Evolutionary conservation across 1,140 invertebrate genomes (phyloP).

Genomic region (Drosophila nannoptera): DNA sequence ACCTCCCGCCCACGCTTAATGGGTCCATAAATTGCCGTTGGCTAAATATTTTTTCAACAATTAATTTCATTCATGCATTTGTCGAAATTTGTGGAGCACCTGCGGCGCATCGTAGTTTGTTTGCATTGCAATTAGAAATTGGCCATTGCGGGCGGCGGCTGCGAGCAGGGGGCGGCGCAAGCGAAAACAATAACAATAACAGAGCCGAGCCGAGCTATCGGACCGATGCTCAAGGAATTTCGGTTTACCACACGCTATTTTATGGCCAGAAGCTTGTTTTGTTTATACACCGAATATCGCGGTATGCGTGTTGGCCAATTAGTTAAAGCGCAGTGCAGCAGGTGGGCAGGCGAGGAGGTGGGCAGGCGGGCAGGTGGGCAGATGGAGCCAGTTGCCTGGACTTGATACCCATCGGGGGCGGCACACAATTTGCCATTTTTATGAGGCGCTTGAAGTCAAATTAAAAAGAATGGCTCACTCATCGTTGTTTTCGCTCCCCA

Average conservation of each 20-base stretch:
- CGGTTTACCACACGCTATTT: slow-evolving; percentile 65
- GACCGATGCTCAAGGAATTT: slow-evolving; percentile 34
- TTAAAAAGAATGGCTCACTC: slow-evolving; percentile 41
- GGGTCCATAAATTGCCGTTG: slow-evolving; percentile 51
- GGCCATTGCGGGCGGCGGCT: background rate
- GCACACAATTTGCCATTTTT: slow-evolving; percentile 76
- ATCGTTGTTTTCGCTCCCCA: slow-evolving; percentile 15
- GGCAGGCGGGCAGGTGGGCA: background rate
- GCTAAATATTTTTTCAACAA: slow-evolving; percentile 68
- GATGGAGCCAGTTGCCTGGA: slow-evolving; percentile 21
- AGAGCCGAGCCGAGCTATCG: slow-evolving; percentile 1
- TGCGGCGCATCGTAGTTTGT: slow-evolving; percentile 65
- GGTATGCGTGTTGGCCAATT: slow-evolving; percentile 65
- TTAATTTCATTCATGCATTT: slow-evolving; percentile 67
- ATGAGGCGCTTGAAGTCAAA: slow-evolving; percentile 68
- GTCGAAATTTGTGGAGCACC: slow-evolving; percentile 49
- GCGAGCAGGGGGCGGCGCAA: too few relatives aligned
- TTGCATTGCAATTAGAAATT: slow-evolving; percentile 74
- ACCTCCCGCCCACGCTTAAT: slow-evolving; percentile 1
- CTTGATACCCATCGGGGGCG: slow-evolving; percentile 62
- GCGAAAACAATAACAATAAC: too few relatives aligned
- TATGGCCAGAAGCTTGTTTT: slow-evolving; percentile 58
- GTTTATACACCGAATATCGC: slow-evolving; percentile 69
- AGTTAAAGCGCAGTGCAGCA: slow-evolving; percentile 51
- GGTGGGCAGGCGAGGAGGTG: background rate